phyloP scores from a whole-genome alignment of 2,113 vertebrate genomes.

The Synodontis membranacea region DNA sequence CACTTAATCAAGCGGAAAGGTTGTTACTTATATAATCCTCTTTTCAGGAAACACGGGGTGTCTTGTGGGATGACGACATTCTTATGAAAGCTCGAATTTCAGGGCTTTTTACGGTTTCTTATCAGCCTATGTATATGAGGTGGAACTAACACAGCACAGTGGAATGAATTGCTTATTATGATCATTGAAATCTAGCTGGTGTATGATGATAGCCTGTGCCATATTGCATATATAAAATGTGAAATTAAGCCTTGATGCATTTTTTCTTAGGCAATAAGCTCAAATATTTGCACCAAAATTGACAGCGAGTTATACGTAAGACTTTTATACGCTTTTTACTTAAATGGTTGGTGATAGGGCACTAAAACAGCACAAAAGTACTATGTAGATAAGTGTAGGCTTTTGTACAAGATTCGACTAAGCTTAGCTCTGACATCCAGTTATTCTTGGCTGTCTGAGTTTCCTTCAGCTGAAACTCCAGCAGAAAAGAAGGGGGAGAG shows the following conservation, averaged over 20 bases:
- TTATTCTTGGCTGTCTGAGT: conserved; percentile 15
- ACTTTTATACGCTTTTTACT: not conserved
- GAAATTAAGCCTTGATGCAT: not conserved
- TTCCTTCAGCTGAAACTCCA: conserved; percentile 32
- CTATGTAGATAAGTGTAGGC: not conserved
- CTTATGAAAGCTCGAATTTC: conserved; percentile 20
- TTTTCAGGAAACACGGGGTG: conserved; percentile 12
- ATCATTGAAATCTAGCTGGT: not conserved
- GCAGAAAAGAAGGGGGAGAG: not conserved
- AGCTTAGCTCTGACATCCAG: conserved; percentile 5
- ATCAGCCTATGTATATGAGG: conserved; percentile 9
- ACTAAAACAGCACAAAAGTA: not conserved
- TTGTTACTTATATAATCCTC: conserved; percentile 22
- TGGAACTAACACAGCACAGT: conserved; percentile 17
- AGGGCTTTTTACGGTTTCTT: conserved; percentile 15
- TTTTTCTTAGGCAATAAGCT: not conserved
- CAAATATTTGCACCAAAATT: not conserved
- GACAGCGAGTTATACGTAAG: not conserved
- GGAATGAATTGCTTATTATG: not conserved
- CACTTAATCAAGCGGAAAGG: conserved; percentile 26
- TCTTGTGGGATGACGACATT: conserved; percentile 33
- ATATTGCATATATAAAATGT: not conserved
- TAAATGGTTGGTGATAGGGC: not conserved
- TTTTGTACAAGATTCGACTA: not conserved
- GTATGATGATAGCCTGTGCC: not conserved